Conservation (phyloP, 2,113 vertebrate genomes). For the Phrynosoma platyrhinos region DNA sequence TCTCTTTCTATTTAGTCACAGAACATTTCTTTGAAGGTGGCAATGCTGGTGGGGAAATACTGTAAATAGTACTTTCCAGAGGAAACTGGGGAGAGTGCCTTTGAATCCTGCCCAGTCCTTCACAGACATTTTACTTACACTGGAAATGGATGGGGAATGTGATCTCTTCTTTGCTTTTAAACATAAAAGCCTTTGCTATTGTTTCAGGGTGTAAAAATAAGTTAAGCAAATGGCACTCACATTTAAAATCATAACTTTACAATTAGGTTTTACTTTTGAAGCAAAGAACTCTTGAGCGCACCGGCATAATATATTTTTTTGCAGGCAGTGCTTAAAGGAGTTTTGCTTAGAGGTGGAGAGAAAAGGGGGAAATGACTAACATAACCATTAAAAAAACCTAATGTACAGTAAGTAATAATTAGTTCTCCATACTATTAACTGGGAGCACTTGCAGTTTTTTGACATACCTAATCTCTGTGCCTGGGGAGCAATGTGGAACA, state of each 20-base stretch:
- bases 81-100: slow-evolving; percentile 34
- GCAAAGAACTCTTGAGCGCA: slow-evolving; percentile 49
- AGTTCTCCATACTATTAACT: slow-evolving; percentile 76
- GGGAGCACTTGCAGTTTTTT: slow-evolving; percentile 74
- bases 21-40: background rate
- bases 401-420: slow-evolving; percentile 72
- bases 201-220: slow-evolving; percentile 67
- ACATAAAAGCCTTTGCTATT: slow-evolving; percentile 51
- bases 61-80: slow-evolving; percentile 40
- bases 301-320: slow-evolving; percentile 62
- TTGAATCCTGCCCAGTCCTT: slow-evolving; percentile 36
- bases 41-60: background rate
- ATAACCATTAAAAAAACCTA: slow-evolving; percentile 59
- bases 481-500: slow-evolving; percentile 75
- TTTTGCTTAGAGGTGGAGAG: slow-evolving; percentile 53
- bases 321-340: slow-evolving; percentile 61
- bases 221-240: slow-evolving; percentile 65
- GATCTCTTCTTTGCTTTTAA: slow-evolving; percentile 13
- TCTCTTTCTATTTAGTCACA: background rate
- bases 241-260: slow-evolving; percentile 60
- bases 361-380: slow-evolving; percentile 30
- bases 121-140: slow-evolving; percentile 20
- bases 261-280: slow-evolving; percentile 66
- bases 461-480: slow-evolving; percentile 79
- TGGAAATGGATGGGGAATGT: slow-evolving; percentile 22